Conservation (phyloP, 1,140 invertebrate genomes). For the Sminthurides bifidus region DNA sequence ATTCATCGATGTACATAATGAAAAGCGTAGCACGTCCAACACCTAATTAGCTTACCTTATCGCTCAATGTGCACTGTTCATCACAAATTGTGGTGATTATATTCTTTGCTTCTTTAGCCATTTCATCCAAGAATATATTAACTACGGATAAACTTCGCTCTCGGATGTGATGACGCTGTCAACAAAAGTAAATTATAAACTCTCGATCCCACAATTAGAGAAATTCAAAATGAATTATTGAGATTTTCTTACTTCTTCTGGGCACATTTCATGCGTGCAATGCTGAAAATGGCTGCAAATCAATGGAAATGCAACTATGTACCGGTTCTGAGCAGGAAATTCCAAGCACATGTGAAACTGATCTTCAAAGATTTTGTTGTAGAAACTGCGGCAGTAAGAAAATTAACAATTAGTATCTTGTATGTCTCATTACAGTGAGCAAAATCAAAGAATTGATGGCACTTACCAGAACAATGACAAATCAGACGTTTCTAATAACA, state of each 20-base stretch:
- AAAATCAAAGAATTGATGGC: not conserved
- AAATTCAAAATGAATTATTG: conserved; percentile 5
- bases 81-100: conserved; percentile 97
- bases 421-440: not conserved
- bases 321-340: conserved; percentile 94
- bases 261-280: conserved; percentile 94
- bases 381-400: conserved; percentile 53
- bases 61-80: conserved; percentile 87
- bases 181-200: conserved; percentile 21
- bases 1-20: not conserved
- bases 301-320: conserved; percentile 92
- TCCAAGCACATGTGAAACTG: conserved; percentile 98
- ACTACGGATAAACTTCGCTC: conserved; percentile 91
- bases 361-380: conserved; percentile 92
- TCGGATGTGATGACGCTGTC: conserved; percentile 77
- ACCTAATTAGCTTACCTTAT: conserved; percentile 51
- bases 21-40: not conserved
- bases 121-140: conserved; percentile 95
- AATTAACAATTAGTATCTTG: not conserved
- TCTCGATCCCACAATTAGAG: not conserved
- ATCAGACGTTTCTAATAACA: conserved; percentile 91
- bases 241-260: conserved; percentile 65
- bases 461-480: conserved; percentile 81
- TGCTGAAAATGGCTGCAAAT: conserved; percentile 97
- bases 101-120: conserved; percentile 97